Evolutionary conservation across 2,113 vertebrate genomes (phyloP), one percentile per base, ranked within the genome.

Genomic region (Psophia crepitans): DNA sequence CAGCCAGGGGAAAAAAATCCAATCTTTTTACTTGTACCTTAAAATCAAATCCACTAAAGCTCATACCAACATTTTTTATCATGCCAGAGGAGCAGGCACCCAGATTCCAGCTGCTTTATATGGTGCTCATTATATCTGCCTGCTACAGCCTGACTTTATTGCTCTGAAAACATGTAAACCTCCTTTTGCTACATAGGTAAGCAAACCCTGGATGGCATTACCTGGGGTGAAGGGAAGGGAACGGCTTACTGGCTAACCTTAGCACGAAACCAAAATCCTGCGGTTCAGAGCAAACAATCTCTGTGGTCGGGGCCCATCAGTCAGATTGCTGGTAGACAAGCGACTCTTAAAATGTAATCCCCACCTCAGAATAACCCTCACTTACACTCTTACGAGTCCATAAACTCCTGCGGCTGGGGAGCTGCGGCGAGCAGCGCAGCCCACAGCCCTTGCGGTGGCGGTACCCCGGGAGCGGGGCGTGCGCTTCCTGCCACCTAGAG

Each of bases 401-500:
- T 86, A 81, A 74, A 82, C 51, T 28, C 48, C 81, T 69, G 70
- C 5, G 23, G 23, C 30, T 33, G 12, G 64, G 60, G 23, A 94
- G 24, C 37, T 14, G 54, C 7, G 33, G 48, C 8, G 4, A 88
- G 73, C 33, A 28, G 35, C 2, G 1, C 41, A 43, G 54, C 56
- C 6, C 2, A n/a, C 54, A 44, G 49, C 12, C 0, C 21, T 15
- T 3, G n/a, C 5, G 1, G 28, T 3, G 12, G 32, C 18, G 14
- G 41, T 10, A 41, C 28, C 35, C 20, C 8, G 0, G 20, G 2
- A 37, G 53, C 8, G 21, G 28, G 46, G 51, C 6, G 18, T 70
- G 68, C 12, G 11, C 64, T 93, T 95, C 90, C 91, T 33, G 97
- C 95, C 97, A 97, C 70, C 96, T 97, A 91, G 84, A 97, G 98